Evolutionary conservation across 2,888 invertebrate genomes (phyloP).

Genomic region (Ophion obscuratus): DNA sequence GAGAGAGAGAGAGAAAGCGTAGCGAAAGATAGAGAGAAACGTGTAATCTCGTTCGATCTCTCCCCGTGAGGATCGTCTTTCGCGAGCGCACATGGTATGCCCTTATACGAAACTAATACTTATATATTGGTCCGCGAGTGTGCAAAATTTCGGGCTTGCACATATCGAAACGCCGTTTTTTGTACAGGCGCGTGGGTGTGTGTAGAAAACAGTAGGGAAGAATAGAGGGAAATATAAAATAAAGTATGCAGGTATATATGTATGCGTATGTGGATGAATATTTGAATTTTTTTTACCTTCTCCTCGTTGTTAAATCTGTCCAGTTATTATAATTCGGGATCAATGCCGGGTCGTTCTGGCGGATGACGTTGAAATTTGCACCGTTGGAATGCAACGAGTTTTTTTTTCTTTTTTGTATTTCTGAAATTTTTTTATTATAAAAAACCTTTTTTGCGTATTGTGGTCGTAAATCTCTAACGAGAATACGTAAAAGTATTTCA

Average conservation of each 20-base stretch:
- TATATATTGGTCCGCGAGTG: slow-evolving; percentile 5
- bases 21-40: slow-evolving; percentile 57
- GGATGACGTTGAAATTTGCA: neutral
- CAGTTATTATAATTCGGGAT: neutral
- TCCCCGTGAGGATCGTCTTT: slow-evolving; percentile 71
- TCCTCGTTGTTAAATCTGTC: no score
- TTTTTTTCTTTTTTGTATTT: slow-evolving; percentile 4
- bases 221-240: no score
- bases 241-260: neutral
- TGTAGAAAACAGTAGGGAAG: neutral
- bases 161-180: neutral
- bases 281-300: neutral
- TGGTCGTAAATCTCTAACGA: no score
- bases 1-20: slow-evolving; percentile 48
- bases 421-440: neutral
- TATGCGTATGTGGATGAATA: neutral
- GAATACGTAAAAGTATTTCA: no score
- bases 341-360: neutral
- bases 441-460: neutral
- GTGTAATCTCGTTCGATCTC: slow-evolving; percentile 70
- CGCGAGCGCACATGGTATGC: slow-evolving; percentile 45
- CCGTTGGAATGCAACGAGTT: neutral
- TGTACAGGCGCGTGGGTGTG: neutral
- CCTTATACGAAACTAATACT: slow-evolving; percentile 38
- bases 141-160: slow-evolving; percentile 28